Base-by-base conservation (phyloP, 2,888 invertebrate genomes). In the Graphium colonna region DNA sequence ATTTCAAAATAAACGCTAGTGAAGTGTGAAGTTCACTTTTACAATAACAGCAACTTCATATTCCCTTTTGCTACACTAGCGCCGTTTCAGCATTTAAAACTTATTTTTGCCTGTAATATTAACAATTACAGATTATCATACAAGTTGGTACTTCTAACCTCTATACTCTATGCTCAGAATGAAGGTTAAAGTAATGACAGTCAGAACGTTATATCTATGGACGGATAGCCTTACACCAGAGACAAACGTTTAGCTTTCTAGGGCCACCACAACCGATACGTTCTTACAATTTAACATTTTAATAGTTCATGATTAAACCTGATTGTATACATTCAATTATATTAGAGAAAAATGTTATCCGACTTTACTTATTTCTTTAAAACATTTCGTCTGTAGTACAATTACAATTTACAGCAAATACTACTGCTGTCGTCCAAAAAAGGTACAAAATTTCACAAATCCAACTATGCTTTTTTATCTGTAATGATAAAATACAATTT, bases 161-260 rank as follows among this genome's bases (percentile, higher is more conserved):
- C 21, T 21, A 21, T 21, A 21, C 21, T 50, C 43, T 40, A 43
- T 38, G 51, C 49, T 51, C 52, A 43, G 41, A 41, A 42, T 45
- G 48, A 15, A 45, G 38, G n/a, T 36, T 36, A n/a, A 36, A 9
- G 28, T 46, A 55, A 54, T 57, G 54, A 43, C 41, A 56, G 44
- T 55, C 21, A 33, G 40, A 53, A 56, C 43, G 55, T 54, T 43
- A 50, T 44, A 55, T 51, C 52, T 52, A 73, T 71, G 80, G 79
- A 80, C 81, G 79, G 78, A 80, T 64, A 73, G 60, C 61, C 64
- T 65, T 53, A 62, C 33, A 62, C 64, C 46, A 60, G 57, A 50
- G 49, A 50, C 45, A 54, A 53, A 51, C 58, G 56, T 62, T 58
- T 55, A 49, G 47, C 21, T 51, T 64, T 60, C 46, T 26, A 68